Percentiles rank a stretch among this genome's conserved stretches.
Evolutionary conservation across 2,797 vertebrate species (phyloP).

Genomic region (Phrynocephalus guinanensis): DNA sequence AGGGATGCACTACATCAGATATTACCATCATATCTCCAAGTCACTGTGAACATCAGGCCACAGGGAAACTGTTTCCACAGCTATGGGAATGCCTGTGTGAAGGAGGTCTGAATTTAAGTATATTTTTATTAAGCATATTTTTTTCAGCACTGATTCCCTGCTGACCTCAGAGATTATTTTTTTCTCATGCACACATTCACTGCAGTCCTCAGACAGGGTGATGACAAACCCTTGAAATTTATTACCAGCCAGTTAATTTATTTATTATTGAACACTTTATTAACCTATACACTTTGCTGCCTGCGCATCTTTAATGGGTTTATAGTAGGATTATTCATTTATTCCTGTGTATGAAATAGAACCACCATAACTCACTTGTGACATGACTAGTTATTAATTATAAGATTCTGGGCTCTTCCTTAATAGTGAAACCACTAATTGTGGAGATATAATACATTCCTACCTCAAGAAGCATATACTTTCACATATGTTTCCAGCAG

Average conservation of each 20-base stretch:
- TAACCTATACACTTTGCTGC: constrained; percentile 71
- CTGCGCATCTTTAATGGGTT: constrained; percentile 66
- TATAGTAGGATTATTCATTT: constrained; percentile 70
- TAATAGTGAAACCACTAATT: constrained; percentile 63
- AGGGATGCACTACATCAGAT: neutral
- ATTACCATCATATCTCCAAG: neutral
- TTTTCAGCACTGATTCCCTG: neutral
- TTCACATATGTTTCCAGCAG: constrained; percentile 44
- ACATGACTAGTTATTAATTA: constrained; percentile 71
- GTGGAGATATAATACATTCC: constrained; percentile 60
- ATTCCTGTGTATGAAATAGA: constrained; percentile 57
- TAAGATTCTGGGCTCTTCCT: constrained; percentile 44
- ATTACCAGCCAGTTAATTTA: constrained; percentile 73
- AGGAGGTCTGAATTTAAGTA: neutral
- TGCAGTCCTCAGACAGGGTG: constrained; percentile 63
- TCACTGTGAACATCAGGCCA: neutral
- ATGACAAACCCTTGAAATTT: constrained; percentile 70
- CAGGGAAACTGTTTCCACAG: neutral
- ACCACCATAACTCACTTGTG: constrained; percentile 69
- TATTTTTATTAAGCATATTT: neutral
- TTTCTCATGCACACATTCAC: constrained; percentile 46
- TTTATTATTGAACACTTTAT: constrained; percentile 74
- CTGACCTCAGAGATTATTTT: constrained; percentile 20
- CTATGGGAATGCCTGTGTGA: neutral
- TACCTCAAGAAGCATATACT: constrained; percentile 38